Base-by-base conservation (phyloP, 2,888 invertebrate species). In the Athripsodes cinereus region DNA sequence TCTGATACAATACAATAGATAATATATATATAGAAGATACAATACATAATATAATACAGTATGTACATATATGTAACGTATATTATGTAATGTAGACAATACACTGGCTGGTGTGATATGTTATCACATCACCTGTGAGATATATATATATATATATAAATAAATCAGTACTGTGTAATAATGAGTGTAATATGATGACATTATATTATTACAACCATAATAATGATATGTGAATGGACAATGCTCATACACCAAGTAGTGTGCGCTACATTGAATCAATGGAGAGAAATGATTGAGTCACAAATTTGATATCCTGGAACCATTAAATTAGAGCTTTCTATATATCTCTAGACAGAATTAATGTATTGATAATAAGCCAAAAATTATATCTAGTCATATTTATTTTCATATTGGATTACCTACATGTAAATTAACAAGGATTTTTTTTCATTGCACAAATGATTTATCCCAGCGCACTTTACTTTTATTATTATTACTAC, bases 211-310 rank as follows among this genome's bases (percentile, higher is more conserved):
- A n/a, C n/a, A n/a, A n/a, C n/a, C n/a, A n/a, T n/a, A n/a, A n/a
- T n/a, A n/a, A n/a, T n/a, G n/a, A n/a, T n/a, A n/a, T n/a, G n/a
- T n/a, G n/a, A n/a, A n/a, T n/a, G n/a, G 2, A 52, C 8, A 40
- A 40, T n/a, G 40, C 40, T 40, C 40, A 40, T 40, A 40, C 16
- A 16, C 16, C 3, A 75, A 72, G 70, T 74, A 55, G 46, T 78
- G 78, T n/a, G n/a, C n/a, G n/a, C n/a, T n/a, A n/a, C 5, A 40
- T 40, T 5, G 16, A 16, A 8, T 40, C 8, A 40, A 40, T 8
- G 13, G 13, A 40, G 2, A 40, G 13, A 40, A 8, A 40, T 40
- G 13, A 16, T 40, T 3, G 13, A 13, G 40, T 13, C 13, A 40
- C 16, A 58, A 52, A 50, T 58, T 58, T 62, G 54, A 60, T 60